Evolutionary conservation across 64 coral and sea anemone species (phyloP), one percentile per base, ranked within the genome.

Genomic region (Stichodactyla helianthus): DNA sequence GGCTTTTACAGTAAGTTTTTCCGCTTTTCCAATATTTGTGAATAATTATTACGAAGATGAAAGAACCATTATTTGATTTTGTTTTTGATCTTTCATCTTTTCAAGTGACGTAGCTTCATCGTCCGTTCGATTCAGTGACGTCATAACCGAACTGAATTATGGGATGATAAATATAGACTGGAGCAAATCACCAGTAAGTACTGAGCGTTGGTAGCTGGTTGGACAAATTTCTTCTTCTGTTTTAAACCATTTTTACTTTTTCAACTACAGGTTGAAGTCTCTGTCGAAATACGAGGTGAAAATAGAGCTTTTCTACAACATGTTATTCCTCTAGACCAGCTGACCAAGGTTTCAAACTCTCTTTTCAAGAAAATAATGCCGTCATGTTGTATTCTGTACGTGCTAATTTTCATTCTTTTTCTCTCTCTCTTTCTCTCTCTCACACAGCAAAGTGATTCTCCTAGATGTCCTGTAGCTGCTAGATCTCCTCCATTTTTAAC

Each of bases 1-100:
- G 93, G 93, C 59, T 94, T 80, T 28, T 94, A 52, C 83, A 91
- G 93, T 94, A 83, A 91, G 93, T 94, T 44, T 44, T 44, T 44
- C 35, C 35, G 35, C 35, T 44, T 44, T 44, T 44, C 35, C 35
- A 44, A 44, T 44, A 2, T 44, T 44, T 44, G 35, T 44, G 2
- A 44, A 44, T 44, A 44, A 44, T 44, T 44, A 44, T 44, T 1
- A 44, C 35, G 35, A 44, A 44, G 35, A 44, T 3, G 35, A 44
- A 44, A 44, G 35, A 3, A 62, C 13, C 59, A 1, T 65, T n/a
- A n/a, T 65, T n/a, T 22, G 62, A 65, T 65, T 18, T 65, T 22
- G 19, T 74, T 11, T 27, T 74, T 7, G 0, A 4, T 59, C 16
- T 58, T 60, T 85, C 15, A 26, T 85, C 10, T 82, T 55, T 82